A percentile compares a stretch with the other conserved stretches of the same genome.
phyloP scores from a whole-genome alignment of 2,797 vertebrate species.

The Chanos chanos region DNA sequence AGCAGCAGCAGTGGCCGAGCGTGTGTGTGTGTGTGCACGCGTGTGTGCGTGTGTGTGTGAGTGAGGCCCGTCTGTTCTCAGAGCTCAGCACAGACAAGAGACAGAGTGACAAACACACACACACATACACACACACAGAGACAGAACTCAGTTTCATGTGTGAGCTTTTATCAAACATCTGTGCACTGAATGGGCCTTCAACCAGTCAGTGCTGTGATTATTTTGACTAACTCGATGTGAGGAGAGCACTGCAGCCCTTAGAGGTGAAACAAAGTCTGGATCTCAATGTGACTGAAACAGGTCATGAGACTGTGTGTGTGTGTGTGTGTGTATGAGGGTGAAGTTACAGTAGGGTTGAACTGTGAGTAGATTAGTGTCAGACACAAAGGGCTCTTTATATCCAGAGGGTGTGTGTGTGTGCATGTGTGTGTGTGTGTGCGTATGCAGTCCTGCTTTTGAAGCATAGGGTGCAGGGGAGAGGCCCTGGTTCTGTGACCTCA shows the following conservation, averaged over 20 bases:
- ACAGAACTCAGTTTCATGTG: slow-evolving; percentile 13
- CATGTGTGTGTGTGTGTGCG: slow-evolving; percentile 33
- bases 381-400: slow-evolving; percentile 50
- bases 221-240: neutral
- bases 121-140: slow-evolving; percentile 6
- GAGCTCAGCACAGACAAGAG: slow-evolving; percentile 15
- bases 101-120: slow-evolving; percentile 23
- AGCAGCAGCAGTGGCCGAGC: too few relatives aligned
- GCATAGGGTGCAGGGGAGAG: slow-evolving; percentile 41
- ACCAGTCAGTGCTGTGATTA: neutral
- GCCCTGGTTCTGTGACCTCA: slow-evolving; percentile 35
- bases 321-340: neutral
- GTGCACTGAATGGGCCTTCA: neutral
- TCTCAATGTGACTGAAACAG: too few relatives aligned
- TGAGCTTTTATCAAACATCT: neutral
- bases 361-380: slow-evolving; percentile 40
- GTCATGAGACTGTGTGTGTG: neutral
- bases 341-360: slow-evolving; percentile 38
- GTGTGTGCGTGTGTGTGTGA: too few relatives aligned
- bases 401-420: slow-evolving; percentile 29
- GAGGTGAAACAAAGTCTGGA: too few relatives aligned
- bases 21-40: too few relatives aligned
- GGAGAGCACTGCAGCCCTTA: too few relatives aligned
- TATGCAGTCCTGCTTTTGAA: slow-evolving; percentile 46
- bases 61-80: too few relatives aligned